Conservation (phyloP, 2,797 vertebrate genomes). For the Cercopithecus hamlyni region DNA sequence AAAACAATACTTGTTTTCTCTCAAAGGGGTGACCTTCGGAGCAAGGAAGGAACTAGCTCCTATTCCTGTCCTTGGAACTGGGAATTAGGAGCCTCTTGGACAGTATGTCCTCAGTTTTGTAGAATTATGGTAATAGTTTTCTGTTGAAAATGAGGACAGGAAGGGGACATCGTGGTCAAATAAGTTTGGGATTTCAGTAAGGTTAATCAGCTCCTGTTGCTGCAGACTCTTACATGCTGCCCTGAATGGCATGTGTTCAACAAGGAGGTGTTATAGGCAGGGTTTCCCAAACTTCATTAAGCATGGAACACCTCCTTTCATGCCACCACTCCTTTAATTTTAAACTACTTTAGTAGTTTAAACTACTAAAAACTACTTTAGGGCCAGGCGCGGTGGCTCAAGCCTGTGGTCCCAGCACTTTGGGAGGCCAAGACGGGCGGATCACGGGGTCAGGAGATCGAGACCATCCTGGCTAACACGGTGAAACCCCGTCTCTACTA, state of each 20-base stretch:
- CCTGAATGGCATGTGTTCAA: background rate
- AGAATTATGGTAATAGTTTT: background rate
- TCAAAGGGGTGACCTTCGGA: background rate
- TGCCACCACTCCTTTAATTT: background rate
- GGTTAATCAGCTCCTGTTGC: background rate
- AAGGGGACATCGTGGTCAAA: background rate
- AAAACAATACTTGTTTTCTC: background rate
- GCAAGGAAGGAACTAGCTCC: background rate
- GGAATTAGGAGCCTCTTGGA: background rate
- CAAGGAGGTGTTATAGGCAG: background rate
- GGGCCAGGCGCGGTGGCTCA: no score
- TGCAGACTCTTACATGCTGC: background rate
- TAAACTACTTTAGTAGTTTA: no score
- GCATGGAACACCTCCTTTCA: background rate
- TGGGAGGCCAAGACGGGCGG: no score
- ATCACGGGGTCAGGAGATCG: no score
- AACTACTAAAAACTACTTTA: no score
- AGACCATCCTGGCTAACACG: no score
- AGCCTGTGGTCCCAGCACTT: no score
- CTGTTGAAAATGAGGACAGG: background rate
- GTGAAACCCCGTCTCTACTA: no score
- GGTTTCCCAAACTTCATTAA: background rate
- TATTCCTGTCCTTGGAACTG: background rate
- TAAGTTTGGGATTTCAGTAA: background rate
- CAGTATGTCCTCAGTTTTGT: background rate